Base-by-base conservation (phyloP, 2,797 vertebrate genomes). In the Helarctos malayanus region DNA sequence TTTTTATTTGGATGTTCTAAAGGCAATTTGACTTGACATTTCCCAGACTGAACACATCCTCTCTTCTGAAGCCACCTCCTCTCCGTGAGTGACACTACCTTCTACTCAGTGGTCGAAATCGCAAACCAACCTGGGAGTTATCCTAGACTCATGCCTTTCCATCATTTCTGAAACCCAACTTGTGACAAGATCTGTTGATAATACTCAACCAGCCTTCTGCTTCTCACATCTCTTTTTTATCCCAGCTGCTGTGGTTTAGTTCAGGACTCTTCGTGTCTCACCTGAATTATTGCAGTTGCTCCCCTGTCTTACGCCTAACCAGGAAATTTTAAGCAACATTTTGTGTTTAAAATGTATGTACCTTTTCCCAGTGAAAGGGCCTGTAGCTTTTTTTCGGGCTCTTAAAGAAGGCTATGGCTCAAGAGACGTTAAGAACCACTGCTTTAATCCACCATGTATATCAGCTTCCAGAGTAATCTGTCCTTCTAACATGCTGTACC, bases 1-100 rank as follows among this genome's bases (percentile, higher is more conserved):
- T 91, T 52, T 88, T 94, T 93, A 84, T 90, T 94, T 95, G 38
- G 45, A 83, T 95, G 19, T 91, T 89, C 63, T 95, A 25, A 94
- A 95, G 82, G 61, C 2, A 92, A 47, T 35, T 97, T 92, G 54
- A 86, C 52, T 86, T 15, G 29, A 69, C 27, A 78, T 91, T 90
- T 96, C 41, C 65, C 59, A 89, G 61, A 92, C 59, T 23, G 41
- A 96, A 84, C 32, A 65, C 29, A 69, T 83, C 35, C 38, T 85
- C 71, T 89, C 52, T 92, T 93, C 83, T 54, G 52, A 90, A 90
- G 75, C 52, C 75, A 76, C 9, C 15, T 69, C 49, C 52, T 95
- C 52, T 95, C 61, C 45, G 29, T 80, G 69, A 73, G 52, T 69
- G 38, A 78, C 47, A 86, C 65, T 82, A 10, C 80, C 61, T 88